Conservation (phyloP, 2,113 vertebrate species). For the Psilopsiagon aurifrons region DNA sequence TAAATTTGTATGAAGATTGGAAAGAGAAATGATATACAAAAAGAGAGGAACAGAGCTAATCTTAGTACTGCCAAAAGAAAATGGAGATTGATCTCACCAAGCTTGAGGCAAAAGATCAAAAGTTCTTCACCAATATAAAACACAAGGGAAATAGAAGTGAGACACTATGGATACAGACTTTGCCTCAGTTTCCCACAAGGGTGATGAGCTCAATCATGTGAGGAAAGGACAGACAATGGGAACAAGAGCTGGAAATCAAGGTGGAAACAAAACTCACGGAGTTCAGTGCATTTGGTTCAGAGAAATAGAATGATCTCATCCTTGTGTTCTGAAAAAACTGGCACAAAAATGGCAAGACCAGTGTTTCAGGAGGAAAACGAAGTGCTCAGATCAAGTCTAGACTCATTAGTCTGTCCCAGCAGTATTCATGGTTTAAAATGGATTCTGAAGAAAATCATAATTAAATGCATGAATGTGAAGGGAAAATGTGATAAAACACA, state of each 20-base stretch:
- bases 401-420: slow-evolving; percentile 43
- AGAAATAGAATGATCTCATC: slow-evolving; percentile 38
- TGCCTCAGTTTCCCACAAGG: slow-evolving; percentile 1
- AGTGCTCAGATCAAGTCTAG: slow-evolving; percentile 41
- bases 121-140: neutral
- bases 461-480: neutral
- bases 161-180: neutral
- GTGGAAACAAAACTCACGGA: slow-evolving; percentile 29
- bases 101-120: neutral
- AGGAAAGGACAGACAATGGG: neutral
- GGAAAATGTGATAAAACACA: neutral
- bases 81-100: neutral
- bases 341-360: slow-evolving; percentile 13
- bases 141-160: neutral
- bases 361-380: slow-evolving; percentile 40
- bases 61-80: neutral
- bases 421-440: slow-evolving; percentile 24
- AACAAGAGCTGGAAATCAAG: slow-evolving; percentile 14
- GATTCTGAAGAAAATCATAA: neutral
- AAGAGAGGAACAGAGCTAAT: neutral
- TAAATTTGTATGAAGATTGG: neutral
- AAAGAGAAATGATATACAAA: neutral
- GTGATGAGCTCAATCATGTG: neutral
- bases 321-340: neutral
- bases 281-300: neutral